Conservation (phyloP, 1,140 invertebrate genomes). For the Drosophila dunni region DNA sequence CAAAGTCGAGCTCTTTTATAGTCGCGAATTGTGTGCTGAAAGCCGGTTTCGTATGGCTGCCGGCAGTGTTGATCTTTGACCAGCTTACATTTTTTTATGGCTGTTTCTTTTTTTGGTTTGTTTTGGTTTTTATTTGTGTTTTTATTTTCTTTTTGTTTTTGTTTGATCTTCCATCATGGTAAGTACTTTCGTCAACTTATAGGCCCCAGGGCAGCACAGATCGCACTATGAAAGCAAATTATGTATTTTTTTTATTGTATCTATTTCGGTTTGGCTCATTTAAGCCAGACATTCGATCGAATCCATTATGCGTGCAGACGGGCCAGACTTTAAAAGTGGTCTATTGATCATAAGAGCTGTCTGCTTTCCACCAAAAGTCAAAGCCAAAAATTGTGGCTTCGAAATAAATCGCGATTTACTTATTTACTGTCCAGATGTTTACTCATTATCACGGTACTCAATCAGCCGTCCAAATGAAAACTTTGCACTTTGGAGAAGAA, state of each 20-base stretch:
- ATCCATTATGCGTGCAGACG: conserved; percentile 71
- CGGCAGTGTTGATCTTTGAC: conserved; percentile 53
- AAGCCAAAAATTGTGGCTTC: conserved; percentile 12
- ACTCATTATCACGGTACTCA: conserved; percentile 71
- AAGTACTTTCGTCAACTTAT: conserved; percentile 69
- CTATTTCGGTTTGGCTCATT: conserved; percentile 39
- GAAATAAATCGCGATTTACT: conserved; percentile 16
- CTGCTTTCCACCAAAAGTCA: conserved; percentile 14
- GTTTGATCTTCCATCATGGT: conserved; percentile 29
- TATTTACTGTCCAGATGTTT: conserved; percentile 41
- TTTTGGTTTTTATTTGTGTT: conserved; percentile 5
- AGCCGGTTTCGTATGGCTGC: conserved; percentile 63
- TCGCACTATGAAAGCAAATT: conserved; percentile 48
- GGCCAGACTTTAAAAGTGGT: conserved; percentile 50
- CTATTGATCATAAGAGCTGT: conserved; percentile 49
- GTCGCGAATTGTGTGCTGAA: conserved; percentile 24
- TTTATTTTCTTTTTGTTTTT: conserved; percentile 5
- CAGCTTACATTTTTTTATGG: conserved; percentile 18
- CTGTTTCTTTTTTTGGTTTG: conserved; percentile 8
- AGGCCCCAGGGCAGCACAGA: conserved; percentile 48
- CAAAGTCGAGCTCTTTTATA: conserved; percentile 56
- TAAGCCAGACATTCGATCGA: conserved; percentile 56
- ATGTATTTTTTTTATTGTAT: conserved; percentile 4
- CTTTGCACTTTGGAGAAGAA: conserved; percentile 55
- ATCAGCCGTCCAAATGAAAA: conserved; percentile 64